A percentile compares a stretch with the other conserved stretches of the same genome.
Evolutionary conservation across 2,113 vertebrate species (phyloP).

Genomic region (Lepus timidus): DNA sequence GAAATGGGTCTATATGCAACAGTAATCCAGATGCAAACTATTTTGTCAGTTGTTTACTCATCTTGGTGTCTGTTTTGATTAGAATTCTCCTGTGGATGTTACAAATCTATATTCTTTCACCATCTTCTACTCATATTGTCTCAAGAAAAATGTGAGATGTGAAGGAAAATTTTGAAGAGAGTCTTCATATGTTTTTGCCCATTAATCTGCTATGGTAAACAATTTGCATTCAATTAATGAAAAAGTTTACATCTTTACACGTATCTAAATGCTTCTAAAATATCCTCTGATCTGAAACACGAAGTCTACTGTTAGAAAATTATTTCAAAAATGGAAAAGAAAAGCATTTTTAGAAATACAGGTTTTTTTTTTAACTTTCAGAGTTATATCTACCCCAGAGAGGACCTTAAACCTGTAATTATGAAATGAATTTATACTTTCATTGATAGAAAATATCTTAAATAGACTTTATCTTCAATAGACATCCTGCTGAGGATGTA

Average conservation of each 20-base stretch:
- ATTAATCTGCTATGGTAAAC: neutral
- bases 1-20: neutral
- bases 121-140: neutral
- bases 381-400: neutral
- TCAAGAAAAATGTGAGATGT: neutral
- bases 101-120: neutral
- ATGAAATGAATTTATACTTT: constrained; percentile 54
- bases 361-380: neutral
- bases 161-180: neutral
- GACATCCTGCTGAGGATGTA: constrained; percentile 22
- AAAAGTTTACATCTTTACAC: neutral
- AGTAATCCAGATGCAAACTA: neutral
- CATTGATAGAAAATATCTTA: constrained; percentile 38
- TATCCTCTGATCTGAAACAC: neutral
- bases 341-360: constrained; percentile 48
- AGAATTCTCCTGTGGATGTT: neutral
- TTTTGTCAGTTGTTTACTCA: neutral
- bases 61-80: neutral
- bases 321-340: constrained; percentile 47
- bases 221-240: constrained; percentile 21
- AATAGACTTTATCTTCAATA: constrained; percentile 47
- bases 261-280: neutral
- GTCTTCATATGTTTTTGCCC: neutral
- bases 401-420: constrained; percentile 40
- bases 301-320: constrained; percentile 13